Conservation (phyloP, 2,113 vertebrate genomes). For the Athene noctua region DNA sequence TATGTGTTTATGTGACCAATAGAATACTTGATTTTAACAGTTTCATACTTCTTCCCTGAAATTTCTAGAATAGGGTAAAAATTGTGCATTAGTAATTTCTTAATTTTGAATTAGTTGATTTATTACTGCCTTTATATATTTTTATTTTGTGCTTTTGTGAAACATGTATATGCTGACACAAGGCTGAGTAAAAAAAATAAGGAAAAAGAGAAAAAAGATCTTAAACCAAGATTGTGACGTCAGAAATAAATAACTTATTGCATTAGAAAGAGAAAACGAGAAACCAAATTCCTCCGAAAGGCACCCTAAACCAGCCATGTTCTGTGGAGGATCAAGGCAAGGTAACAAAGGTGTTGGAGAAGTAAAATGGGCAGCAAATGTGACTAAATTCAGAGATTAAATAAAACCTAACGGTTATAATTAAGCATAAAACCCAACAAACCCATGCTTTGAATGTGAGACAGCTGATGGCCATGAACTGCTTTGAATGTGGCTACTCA, state of each 20-base stretch:
- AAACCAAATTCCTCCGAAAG: not conserved
- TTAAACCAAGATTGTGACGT: not conserved
- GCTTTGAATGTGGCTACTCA: not conserved
- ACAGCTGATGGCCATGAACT: not conserved
- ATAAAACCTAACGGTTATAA: not conserved
- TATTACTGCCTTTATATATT: not conserved
- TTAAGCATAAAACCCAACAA: not conserved
- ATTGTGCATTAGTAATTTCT: not conserved
- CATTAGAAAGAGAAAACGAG: not conserved
- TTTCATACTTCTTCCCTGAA: not conserved
- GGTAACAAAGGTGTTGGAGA: not conserved
- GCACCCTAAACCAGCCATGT: not conserved
- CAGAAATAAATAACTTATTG: not conserved
- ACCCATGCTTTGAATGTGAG: not conserved
- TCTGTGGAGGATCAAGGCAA: not conserved
- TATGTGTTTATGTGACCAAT: not conserved
- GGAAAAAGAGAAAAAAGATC: not conserved
- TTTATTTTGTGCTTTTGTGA: not conserved
- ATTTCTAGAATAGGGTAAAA: not conserved
- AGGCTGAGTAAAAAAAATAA: not conserved
- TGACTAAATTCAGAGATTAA: not conserved
- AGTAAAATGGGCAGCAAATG: not conserved
- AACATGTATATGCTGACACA: not conserved
- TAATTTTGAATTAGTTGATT: not conserved
- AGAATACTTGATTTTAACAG: not conserved